Evolutionary conservation across 2,113 vertebrate genomes (phyloP), one percentile per base, ranked within the genome.

Genomic region (Hiodon alosoides): DNA sequence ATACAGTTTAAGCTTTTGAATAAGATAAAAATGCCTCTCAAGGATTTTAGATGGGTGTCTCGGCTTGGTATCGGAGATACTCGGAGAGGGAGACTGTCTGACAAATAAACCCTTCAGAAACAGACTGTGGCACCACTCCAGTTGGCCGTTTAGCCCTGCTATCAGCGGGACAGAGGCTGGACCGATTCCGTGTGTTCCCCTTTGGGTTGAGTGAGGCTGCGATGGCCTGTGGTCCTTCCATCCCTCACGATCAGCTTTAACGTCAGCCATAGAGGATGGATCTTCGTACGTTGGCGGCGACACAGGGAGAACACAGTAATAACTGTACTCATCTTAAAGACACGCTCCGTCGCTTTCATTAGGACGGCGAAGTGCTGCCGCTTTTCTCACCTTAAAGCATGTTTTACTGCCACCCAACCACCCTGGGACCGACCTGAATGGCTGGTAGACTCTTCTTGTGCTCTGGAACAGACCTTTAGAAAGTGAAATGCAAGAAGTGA

Each of bases 261-360:
- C 7, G n/a, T 7, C 8, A 2, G 3, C 10, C 2, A 47, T 11
- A 10, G 31, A 47, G 64, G 64, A 9, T 66, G 64, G 46, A 10
- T 13, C 6, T 57, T 3, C 9, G 3, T 2, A 66, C 31, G 47
- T 46, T 46, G 62, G 16, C n/a, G 48, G 64, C 46, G 46, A 47
- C 64, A 66, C 64, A 8, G 46, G 48, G 48, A 48, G 5, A 48
- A 17, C 31, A 13, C 9, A 8, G 7, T 10, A 11, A 66, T 66
- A 66, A 47, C 64, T 66, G 48, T 66, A 66, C 64, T 66, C 64
- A 66, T 66, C 64, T 11, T 48, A 66, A 66, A 46, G 7, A 66
- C 9, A 66, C 7, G 31, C 16, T 66, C 64, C 31, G 8, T 3
- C 48, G 13, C 64, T 66, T 11, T 66, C 31, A 66, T 66, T 66